Percentiles rank a stretch among this genome's conserved stretches.
Evolutionary conservation across 2,113 vertebrate genomes (phyloP).

Genomic region (Ctenodactylus gundi): DNA sequence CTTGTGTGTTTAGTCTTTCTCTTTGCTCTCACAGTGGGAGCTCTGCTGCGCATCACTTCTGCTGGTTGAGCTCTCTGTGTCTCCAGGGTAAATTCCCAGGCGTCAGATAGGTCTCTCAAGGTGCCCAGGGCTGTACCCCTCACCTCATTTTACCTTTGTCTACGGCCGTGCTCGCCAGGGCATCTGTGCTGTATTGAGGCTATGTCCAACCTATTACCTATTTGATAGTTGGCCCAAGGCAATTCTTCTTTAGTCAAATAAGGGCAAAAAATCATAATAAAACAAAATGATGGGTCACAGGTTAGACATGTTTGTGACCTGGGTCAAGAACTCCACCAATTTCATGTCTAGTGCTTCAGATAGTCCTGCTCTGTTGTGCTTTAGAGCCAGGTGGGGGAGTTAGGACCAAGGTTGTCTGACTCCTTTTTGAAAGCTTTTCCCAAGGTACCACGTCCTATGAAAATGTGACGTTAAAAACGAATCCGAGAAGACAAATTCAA

Average conservation of each 20-base stretch:
- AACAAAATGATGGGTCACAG: too few relatives aligned
- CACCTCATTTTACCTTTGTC: background rate
- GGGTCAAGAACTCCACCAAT: background rate
- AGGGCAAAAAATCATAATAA: too few relatives aligned
- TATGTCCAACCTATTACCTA: too few relatives aligned
- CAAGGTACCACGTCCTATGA: slow-evolving; percentile 9
- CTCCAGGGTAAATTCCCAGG: background rate
- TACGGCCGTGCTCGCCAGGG: too few relatives aligned
- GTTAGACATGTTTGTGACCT: too few relatives aligned
- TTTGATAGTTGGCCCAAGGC: too few relatives aligned
- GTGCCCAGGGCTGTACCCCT: background rate
- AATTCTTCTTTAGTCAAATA: too few relatives aligned
- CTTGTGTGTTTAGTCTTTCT: background rate
- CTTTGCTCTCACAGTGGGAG: background rate
- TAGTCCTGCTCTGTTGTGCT: too few relatives aligned
- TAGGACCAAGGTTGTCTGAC: background rate
- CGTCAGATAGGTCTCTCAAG: background rate
- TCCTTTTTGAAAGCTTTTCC: background rate
- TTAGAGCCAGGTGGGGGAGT: background rate
- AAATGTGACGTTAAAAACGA: slow-evolving; percentile 71
- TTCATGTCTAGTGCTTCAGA: background rate
- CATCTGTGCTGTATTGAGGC: too few relatives aligned
- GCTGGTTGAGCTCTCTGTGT: rapidly evolving
- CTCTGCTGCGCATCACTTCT: background rate
- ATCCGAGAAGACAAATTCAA: slow-evolving; percentile 47